Evolutionary conservation across 1,140 invertebrate species (phyloP), one percentile per base, ranked within the genome.

Genomic region (Solen grandis): DNA sequence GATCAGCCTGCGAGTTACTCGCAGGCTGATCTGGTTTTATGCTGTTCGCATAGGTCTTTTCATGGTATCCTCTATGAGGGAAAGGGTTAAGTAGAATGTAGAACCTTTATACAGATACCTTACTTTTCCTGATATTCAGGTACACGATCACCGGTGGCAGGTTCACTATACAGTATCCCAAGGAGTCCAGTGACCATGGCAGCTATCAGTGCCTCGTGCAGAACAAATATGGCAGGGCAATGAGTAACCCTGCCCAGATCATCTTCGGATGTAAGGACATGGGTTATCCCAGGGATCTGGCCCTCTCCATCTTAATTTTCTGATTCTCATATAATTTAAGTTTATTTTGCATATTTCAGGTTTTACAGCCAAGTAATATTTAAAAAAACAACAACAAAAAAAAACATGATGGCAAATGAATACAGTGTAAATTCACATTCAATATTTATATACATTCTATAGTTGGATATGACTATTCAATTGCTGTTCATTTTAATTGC

Each of bases 101-200:
- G n/a, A n/a, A n/a, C n/a, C n/a, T n/a, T n/a, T n/a, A n/a, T n/a
- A n/a, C n/a, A n/a, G n/a, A n/a, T n/a, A n/a, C n/a, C n/a, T n/a
- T n/a, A n/a, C n/a, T n/a, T n/a, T n/a, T n/a, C n/a, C n/a, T n/a
- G n/a, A n/a, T n/a, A n/a, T n/a, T n/a, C n/a, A 94, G 96, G 65
- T 97, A 96, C 88, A 98, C 97, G 2, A 91, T 98, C 10, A 98
- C 96, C 88, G 97, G 97, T 84, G 98, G 98, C 41, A 95, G 95
- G 65, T 91, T 99, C 0, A 97, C 97, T 77, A 98, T 99, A 75
- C 94, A 96, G 86, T 93, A 95, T 84, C 97, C 98, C 22, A 52
- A 52, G n/a, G 94, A 95, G 80, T 80, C 86, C 36, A 84, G 86
- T 27, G 97, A 99, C 90, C 94, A 96, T 90, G 96, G 97, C 19